Base-by-base conservation (phyloP, 2,797 vertebrate species). In the Zenarchopterus dispar region DNA sequence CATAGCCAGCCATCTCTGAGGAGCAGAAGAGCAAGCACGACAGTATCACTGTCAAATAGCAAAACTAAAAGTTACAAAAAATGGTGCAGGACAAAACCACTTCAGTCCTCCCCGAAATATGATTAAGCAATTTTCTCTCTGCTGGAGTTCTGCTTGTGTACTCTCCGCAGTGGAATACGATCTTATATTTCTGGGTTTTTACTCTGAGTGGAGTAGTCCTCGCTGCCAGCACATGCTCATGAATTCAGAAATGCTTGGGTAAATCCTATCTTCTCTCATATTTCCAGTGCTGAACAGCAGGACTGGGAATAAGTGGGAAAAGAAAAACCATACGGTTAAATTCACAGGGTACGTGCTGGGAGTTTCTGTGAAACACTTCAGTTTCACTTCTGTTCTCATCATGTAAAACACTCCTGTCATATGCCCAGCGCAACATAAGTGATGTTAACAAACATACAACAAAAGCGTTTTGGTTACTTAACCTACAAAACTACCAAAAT, bases 71-170 rank as follows among this genome's bases (percentile, higher is more conserved):
- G 39, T 18, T 21, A 33, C 4, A 11, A 16, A 26, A 44, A 43
- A 19, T 24, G 43, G 22, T 6, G 36, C 18, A 10, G 36, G 45
- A 43, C 39, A 67, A 36, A 60, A 48, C 42, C 26, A 44, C 56
- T 42, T 81, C 64, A 74, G 19, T 67, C 66, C 59, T 36, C 49
- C 70, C 50, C 48, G 46, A 66, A 57, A 42, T 50, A 70, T 71
- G 71, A 83, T 81, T 73, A 70, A 73, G 46, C 18, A 66, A 36
- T 71, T 71, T 62, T 31, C 5, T 60, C 58, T 70, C 64, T 21
- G 8, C 41, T 54, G 53, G 47, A 71, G 66, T 67, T 69, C 26
- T 68, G 42, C 52, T 73, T 65, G 19, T n/a, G 11, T 7, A 16
- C 50, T 0, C 48, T 56, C 62, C 59, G 48, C 56, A 19, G 19